These are phyloP conservation scores for Recurvirostra avosetta DNA, from an alignment of 2,113 vertebrate genomes.

Conservation along the genomic window DNA sequence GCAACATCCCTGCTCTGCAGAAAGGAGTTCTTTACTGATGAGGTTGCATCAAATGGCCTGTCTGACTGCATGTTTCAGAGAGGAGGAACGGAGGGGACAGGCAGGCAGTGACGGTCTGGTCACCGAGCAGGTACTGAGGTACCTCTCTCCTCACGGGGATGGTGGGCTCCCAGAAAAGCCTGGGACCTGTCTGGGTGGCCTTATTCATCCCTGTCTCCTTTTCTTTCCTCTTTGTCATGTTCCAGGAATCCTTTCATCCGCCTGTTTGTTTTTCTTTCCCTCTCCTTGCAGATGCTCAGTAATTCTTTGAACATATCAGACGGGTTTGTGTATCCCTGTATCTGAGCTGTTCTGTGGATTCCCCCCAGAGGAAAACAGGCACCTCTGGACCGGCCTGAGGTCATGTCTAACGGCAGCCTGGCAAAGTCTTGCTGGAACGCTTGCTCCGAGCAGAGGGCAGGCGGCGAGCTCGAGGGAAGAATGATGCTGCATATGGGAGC, in stretches of 20 bases:
- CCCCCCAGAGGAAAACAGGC: slow-evolving; percentile 10
- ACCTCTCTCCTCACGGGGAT: not conserved
- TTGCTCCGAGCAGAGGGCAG: not conserved
- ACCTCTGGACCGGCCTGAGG: slow-evolving; percentile 43
- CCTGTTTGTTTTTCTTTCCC: slow-evolving; percentile 60
- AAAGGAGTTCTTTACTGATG: not conserved
- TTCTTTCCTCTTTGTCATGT: slow-evolving; percentile 53
- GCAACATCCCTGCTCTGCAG: not conserved
- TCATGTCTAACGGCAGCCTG: slow-evolving; percentile 44
- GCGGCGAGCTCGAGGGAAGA: rapidly evolving
- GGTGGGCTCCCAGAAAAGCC: not conserved
- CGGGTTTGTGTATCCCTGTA: slow-evolving; percentile 9
- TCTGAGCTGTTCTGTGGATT: not conserved
- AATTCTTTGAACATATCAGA: slow-evolving; percentile 52
- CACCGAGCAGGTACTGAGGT: not conserved
- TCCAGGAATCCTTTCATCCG: slow-evolving; percentile 55
- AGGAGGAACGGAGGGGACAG: not conserved
- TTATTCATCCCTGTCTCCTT: slow-evolving; percentile 54
- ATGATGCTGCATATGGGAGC: not conserved
- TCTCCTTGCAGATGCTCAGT: slow-evolving; percentile 54
- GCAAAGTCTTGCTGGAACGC: not conserved
- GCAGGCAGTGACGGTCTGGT: not conserved
- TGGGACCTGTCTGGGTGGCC: slow-evolving; percentile 52
- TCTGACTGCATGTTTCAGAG: not conserved
- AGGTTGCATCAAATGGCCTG: not conserved